These are phyloP conservation scores for Diplolepis rosae DNA, from an alignment of 2,888 invertebrate species.

Conservation along the genomic window DNA sequence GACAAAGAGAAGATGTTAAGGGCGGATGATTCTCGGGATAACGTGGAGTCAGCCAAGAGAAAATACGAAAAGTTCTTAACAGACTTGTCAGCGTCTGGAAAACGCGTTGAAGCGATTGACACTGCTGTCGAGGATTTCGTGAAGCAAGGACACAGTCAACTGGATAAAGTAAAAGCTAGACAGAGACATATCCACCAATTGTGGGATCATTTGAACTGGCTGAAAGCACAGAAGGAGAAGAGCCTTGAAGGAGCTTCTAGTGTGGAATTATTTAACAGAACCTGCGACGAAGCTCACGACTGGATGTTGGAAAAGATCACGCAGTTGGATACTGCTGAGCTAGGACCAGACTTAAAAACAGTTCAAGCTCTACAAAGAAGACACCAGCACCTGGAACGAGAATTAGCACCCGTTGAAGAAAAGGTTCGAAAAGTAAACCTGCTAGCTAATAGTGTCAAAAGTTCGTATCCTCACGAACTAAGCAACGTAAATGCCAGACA, in stretches of 20 bases:
- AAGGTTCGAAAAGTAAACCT: constrained; percentile 90
- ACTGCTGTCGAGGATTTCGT: constrained; percentile 90
- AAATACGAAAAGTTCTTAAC: constrained; percentile 98
- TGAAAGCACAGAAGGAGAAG: constrained; percentile 93
- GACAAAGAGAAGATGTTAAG: constrained; percentile 93
- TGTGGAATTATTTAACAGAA: constrained; percentile 96
- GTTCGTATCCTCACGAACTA: constrained; percentile 92
- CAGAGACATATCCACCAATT: constrained; percentile 90
- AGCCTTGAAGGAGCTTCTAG: constrained; percentile 93
- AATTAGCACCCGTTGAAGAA: constrained; percentile 94
- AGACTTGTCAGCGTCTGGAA: constrained; percentile 94
- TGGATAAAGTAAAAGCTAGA: constrained; percentile 84
- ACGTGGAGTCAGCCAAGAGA: constrained; percentile 93
- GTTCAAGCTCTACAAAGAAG: constrained; percentile 93
- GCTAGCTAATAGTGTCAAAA: constrained; percentile 92
- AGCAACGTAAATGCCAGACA: constrained; percentile 89
- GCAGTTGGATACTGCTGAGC: constrained; percentile 85
- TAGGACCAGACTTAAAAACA: constrained; percentile 91
- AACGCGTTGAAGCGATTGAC: constrained; percentile 92
- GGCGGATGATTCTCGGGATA: constrained; percentile 88
- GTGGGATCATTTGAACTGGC: constrained; percentile 90
- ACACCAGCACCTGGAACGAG: constrained; percentile 94
- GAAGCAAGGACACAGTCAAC: constrained; percentile 88
- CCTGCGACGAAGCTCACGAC: constrained; percentile 96
- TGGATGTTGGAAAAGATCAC: constrained; percentile 98